phyloP scores from a whole-genome alignment of 2,888 invertebrate genomes.

The Leptopilina drosophilae region DNA sequence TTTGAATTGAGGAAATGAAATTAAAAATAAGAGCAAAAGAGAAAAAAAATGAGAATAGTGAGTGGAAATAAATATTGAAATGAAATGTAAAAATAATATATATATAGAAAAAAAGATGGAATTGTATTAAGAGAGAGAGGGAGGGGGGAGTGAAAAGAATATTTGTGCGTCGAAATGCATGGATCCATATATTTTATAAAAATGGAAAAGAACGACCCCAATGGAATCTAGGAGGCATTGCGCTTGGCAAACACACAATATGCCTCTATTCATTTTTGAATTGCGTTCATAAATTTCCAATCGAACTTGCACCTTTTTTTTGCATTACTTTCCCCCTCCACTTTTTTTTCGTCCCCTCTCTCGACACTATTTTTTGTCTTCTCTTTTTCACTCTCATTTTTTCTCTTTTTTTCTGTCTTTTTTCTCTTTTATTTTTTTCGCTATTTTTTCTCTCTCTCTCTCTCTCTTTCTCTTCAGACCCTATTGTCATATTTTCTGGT shows the following conservation, averaged over 20 bases:
- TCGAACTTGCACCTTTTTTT: not conserved
- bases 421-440: no score
- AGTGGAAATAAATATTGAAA: not conserved
- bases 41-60: not conserved
- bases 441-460: no score
- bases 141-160: not conserved
- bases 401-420: no score
- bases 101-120: not conserved
- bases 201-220: not conserved
- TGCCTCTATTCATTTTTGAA: slow-evolving; percentile 8
- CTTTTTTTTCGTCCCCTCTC: no score
- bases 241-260: slow-evolving; percentile 1
- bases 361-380: no score
- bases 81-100: not conserved
- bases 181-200: slow-evolving; percentile 22
- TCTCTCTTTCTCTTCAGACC: no score
- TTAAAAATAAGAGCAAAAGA: not conserved
- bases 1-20: not conserved
- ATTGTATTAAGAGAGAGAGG: not conserved
- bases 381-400: no score
- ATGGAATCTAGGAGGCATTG: not conserved
- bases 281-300: slow-evolving; percentile 23
- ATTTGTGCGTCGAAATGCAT: not conserved
- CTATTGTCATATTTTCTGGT: not conserved
- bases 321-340: no score